Evolutionary conservation across 2,888 invertebrate species (phyloP), one percentile per base, ranked within the genome.

Genomic region (Carcina quercana): DNA sequence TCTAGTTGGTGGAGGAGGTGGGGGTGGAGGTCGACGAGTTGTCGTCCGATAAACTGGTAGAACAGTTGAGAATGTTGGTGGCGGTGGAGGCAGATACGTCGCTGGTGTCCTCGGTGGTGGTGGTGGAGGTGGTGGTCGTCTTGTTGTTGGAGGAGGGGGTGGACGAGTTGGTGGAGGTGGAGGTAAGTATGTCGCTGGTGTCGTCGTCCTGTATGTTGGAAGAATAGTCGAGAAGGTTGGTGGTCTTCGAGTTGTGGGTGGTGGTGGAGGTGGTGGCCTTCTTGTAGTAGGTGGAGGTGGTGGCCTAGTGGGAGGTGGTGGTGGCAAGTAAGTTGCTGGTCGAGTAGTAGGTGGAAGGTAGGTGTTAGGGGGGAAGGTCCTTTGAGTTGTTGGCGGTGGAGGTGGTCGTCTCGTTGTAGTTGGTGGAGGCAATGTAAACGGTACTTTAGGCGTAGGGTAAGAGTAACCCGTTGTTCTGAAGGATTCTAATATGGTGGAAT

Each of bases 241-340:
- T 12, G 28, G 28, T 17, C 28, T 17, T n/a, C n/a, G n/a, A 12
- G 28, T 28, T 2, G 40, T 37, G n/a, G 36, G 42, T n/a, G 35
- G 29, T 1, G 37, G 30, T 2, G 36, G 43, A 26, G 47, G 43
- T 5, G 49, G 37, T 15, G 51, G 47, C 6, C 42, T 37, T 6
- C 48, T 39, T 2, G 45, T 46, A 0, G 50, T 38, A 3, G 49
- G 46, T n/a, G 52, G 53, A 5, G 46, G 50, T 8, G 37, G 37
- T 5, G 32, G 25, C 12, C 30, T 25, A 1, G 38, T 37, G 8
- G 37, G 32, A 7, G 44, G 41, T n/a, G 43, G 47, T 21, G 36
- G 46, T 27, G 46, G 41, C 1, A n/a, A n/a, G 35, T 43, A 5
- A 34, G 34, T 17, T 19, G 5, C 42, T n/a, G n/a, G 39, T 19